Percentiles rank a stretch among this genome's conserved stretches.
Conservation (phyloP, 2,113 vertebrate species). For the Rhinoptilus africanus region DNA sequence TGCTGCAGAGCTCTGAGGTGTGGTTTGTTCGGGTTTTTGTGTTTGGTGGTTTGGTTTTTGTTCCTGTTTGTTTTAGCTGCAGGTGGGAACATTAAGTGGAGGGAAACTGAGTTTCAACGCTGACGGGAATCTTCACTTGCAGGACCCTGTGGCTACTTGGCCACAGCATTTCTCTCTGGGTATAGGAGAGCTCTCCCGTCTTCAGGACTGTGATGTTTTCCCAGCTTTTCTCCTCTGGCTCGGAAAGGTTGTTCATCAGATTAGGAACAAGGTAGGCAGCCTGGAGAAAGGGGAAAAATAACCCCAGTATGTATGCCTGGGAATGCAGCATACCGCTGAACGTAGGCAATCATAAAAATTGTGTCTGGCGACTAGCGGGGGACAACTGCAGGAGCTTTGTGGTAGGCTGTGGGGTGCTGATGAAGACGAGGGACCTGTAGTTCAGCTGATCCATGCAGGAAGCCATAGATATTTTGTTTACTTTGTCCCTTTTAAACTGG, state of each 20-base stretch:
- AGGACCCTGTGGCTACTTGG: background rate
- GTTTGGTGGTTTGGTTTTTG: background rate
- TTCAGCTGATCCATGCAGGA: background rate
- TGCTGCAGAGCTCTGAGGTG: background rate
- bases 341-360: background rate
- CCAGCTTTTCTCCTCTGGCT: background rate
- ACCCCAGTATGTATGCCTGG: background rate
- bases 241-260: background rate
- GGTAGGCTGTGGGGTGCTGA: background rate
- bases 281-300: background rate
- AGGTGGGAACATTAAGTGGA: background rate
- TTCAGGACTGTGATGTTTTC: background rate
- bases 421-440: background rate
- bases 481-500: background rate
- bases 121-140: fast-evolving
- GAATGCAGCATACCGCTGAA: background rate
- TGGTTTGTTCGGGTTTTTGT: background rate
- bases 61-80: background rate
- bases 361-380: background rate
- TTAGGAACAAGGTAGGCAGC: background rate
- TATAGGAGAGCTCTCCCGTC: background rate
- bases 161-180: background rate
- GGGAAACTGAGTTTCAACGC: background rate
- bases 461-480: background rate
- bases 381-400: background rate